Evolutionary conservation across 2,888 invertebrate species (phyloP).

Genomic region (Iphiclides podalirius): DNA sequence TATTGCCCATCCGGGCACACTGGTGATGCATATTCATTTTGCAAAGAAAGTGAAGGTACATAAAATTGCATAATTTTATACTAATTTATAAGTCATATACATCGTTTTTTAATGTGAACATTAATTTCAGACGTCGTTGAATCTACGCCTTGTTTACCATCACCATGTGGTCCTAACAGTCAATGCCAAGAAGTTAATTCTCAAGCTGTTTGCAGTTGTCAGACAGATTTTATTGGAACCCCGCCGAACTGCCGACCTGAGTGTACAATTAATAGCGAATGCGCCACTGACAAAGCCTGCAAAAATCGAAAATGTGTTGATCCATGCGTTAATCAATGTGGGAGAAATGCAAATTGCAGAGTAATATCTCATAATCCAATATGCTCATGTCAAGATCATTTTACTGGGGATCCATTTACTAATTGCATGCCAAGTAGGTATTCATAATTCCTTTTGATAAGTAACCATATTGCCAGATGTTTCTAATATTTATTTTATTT

Average conservation of each 20-base stretch:
- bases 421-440: conserved; percentile 75
- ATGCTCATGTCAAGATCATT: conserved; percentile 86
- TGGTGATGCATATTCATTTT: conserved; percentile 85
- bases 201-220: conserved; percentile 86
- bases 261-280: conserved; percentile 90
- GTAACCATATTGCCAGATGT: too few relatives aligned
- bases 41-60: conserved; percentile 70
- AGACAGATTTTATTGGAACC: conserved; percentile 85
- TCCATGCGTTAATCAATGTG: conserved; percentile 90
- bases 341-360: conserved; percentile 87
- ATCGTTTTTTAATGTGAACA: not conserved
- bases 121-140: conserved; percentile 53
- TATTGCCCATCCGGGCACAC: conserved; percentile 83
- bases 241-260: conserved; percentile 91
- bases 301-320: conserved; percentile 87
- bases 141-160: conserved; percentile 82
- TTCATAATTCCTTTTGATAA: conserved; percentile 27
- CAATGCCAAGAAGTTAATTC: conserved; percentile 84
- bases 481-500: conserved; percentile 56
- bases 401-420: conserved; percentile 89
- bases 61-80: conserved; percentile 29
- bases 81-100: not conserved
- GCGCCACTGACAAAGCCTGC: conserved; percentile 87
- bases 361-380: conserved; percentile 91
- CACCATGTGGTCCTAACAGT: conserved; percentile 90